Percentiles rank a stretch among this genome's conserved stretches.
These are phyloP conservation scores for Phylloscopus trochiloides DNA, from an alignment of 2,113 vertebrate species.

Conservation along the genomic window DNA sequence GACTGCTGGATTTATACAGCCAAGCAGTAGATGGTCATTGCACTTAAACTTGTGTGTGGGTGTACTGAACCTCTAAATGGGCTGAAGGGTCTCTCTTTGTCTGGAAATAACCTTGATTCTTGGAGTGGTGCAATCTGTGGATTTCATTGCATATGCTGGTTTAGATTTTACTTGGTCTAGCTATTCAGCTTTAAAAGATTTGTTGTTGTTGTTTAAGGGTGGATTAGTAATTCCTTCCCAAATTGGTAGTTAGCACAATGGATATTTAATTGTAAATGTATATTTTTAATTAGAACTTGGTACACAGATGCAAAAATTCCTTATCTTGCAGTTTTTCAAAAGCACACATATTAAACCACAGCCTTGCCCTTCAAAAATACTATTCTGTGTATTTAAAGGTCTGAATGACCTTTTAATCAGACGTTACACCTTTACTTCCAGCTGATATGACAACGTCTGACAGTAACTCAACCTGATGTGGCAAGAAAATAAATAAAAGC, in stretches of 20 bases:
- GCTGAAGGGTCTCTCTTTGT: not conserved
- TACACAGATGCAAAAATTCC: not conserved
- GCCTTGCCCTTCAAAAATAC: conserved; percentile 39
- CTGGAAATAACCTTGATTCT: conserved; percentile 2
- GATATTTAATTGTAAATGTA: conserved; percentile 21
- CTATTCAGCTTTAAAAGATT: not conserved
- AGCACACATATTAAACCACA: not conserved
- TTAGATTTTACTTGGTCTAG: not conserved
- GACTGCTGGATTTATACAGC: conserved; percentile 53
- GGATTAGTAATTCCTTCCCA: conserved; percentile 21
- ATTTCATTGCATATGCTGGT: not conserved
- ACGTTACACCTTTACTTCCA: conserved; percentile 41
- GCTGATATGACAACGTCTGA: conserved; percentile 19
- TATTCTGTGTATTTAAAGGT: conserved; percentile 41
- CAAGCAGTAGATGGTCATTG: conserved; percentile 18
- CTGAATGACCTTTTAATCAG: conserved; percentile 65
- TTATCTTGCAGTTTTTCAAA: conserved; percentile 1
- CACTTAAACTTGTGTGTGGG: not conserved
- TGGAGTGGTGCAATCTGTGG: not conserved
- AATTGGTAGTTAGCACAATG: not conserved
- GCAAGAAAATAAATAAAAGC: conserved; percentile 49
- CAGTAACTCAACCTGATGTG: conserved; percentile 18
- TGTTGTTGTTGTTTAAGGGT: not conserved
- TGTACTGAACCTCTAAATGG: not conserved
- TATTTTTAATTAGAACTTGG: conserved; percentile 28